Conservation (phyloP, 2,888 invertebrate species). For the Drosophila subquinaria region DNA sequence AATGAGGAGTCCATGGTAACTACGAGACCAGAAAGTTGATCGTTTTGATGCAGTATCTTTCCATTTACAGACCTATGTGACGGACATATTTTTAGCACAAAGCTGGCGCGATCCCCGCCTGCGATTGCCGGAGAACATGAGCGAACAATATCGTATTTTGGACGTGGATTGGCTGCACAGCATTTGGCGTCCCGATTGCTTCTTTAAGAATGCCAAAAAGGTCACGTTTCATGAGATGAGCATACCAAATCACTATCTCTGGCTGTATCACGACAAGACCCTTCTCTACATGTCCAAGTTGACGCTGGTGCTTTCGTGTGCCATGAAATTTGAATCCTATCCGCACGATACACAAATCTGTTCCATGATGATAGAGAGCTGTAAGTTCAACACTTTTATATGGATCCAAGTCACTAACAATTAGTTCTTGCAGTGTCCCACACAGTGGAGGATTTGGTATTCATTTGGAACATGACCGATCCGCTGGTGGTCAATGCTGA, state of each 20-base stretch:
- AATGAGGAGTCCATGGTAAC: slow-evolving; percentile 95
- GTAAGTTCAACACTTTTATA: slow-evolving; percentile 88
- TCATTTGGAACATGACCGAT: slow-evolving; percentile 96
- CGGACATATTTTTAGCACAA: slow-evolving; percentile 96
- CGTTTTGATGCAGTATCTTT: neutral
- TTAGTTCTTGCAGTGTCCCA: slow-evolving; percentile 91
- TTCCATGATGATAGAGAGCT: slow-evolving; percentile 97
- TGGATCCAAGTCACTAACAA: slow-evolving; percentile 4
- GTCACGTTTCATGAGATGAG: slow-evolving; percentile 98
- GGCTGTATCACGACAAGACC: slow-evolving; percentile 96
- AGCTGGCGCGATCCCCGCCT: slow-evolving; percentile 96
- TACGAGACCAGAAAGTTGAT: neutral
- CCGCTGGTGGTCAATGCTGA: slow-evolving; percentile 95
- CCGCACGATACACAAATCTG: slow-evolving; percentile 97
- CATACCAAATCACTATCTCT: slow-evolving; percentile 96
- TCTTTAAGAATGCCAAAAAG: slow-evolving; percentile 97
- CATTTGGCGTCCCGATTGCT: slow-evolving; percentile 97
- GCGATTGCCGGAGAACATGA: slow-evolving; percentile 96
- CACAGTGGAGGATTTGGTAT: slow-evolving; percentile 96
- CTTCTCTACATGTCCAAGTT: slow-evolving; percentile 97
- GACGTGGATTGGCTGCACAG: slow-evolving; percentile 96
- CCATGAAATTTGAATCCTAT: slow-evolving; percentile 97
- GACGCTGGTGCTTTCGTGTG: slow-evolving; percentile 95
- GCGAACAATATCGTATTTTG: slow-evolving; percentile 94
- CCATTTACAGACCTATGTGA: slow-evolving; percentile 92